A percentile compares a stretch with the other conserved stretches of the same genome.
Conservation (phyloP, 2,888 invertebrate species). For the Tuta absoluta region DNA sequence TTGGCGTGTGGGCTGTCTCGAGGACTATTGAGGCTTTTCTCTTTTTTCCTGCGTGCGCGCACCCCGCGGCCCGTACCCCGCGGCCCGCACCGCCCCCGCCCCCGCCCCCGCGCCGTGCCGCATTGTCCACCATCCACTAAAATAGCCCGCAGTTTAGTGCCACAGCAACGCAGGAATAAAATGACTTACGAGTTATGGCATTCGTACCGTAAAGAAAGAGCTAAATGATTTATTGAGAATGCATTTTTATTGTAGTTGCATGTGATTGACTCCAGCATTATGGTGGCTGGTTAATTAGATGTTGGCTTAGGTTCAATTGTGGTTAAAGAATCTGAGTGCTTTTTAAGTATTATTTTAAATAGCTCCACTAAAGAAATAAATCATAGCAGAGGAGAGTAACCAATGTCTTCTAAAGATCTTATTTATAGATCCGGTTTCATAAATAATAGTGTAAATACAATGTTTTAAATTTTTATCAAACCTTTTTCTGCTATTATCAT, state of each 20-base stretch:
- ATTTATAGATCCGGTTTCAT: background rate
- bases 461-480: background rate
- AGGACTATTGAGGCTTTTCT: conserved; percentile 70
- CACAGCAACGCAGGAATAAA: conserved; percentile 57
- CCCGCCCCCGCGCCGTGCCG: conserved; percentile 32
- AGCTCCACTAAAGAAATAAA: background rate
- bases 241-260: conserved; percentile 36
- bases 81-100: conserved; percentile 37
- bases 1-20: conserved; percentile 74
- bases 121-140: conserved; percentile 69
- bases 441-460: background rate
- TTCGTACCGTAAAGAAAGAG: conserved; percentile 43
- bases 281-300: conserved; percentile 31
- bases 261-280: conserved; percentile 32
- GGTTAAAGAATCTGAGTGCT: background rate
- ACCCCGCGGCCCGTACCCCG: conserved; percentile 42
- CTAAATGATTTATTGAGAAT: conserved; percentile 59
- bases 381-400: background rate
- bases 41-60: conserved; percentile 65
- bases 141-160: conserved; percentile 68
- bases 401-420: background rate
- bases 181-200: conserved; percentile 59
- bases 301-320: conserved; percentile 17
- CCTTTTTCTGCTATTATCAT: background rate
- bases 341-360: background rate